These are phyloP conservation scores for Bhutanitis thaidina DNA, from an alignment of 2,888 invertebrate genomes.

Conservation along the genomic window DNA sequence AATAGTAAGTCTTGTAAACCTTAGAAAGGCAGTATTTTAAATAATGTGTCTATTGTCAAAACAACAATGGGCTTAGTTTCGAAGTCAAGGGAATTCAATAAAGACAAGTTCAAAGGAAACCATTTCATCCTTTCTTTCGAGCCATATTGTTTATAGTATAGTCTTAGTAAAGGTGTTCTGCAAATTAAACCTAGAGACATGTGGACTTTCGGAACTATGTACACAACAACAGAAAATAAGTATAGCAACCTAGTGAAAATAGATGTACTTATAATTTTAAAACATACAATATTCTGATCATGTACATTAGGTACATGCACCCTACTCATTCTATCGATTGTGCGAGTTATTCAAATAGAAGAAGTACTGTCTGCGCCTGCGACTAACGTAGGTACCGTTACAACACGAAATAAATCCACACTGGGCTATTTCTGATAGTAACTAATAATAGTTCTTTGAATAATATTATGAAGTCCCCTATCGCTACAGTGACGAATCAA, in stretches of 20 bases:
- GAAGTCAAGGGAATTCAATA: slow-evolving; percentile 14
- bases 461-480: slow-evolving; percentile 15
- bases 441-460: slow-evolving; percentile 24
- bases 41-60: slow-evolving; percentile 29
- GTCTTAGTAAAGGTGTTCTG: too few relatives aligned
- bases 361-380: slow-evolving; percentile 40
- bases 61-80: slow-evolving; percentile 21
- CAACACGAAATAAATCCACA: slow-evolving; percentile 34
- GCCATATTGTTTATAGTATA: slow-evolving; percentile 2
- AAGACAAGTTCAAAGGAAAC: slow-evolving; percentile 1
- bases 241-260: too few relatives aligned
- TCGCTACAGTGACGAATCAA: slow-evolving; percentile 3
- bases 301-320: too few relatives aligned
- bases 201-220: too few relatives aligned
- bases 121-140: not conserved
- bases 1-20: slow-evolving; percentile 49
- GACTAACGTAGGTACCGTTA: slow-evolving; percentile 39
- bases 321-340: not conserved
- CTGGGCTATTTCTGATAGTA: slow-evolving; percentile 30
- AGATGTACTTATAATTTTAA: too few relatives aligned
- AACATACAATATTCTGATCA: too few relatives aligned
- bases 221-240: too few relatives aligned
- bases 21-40: slow-evolving; percentile 38
- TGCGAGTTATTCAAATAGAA: slow-evolving; percentile 27
- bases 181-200: too few relatives aligned